Conservation (phyloP, 2,888 invertebrate species). For the Amphimallon solstitiale region DNA sequence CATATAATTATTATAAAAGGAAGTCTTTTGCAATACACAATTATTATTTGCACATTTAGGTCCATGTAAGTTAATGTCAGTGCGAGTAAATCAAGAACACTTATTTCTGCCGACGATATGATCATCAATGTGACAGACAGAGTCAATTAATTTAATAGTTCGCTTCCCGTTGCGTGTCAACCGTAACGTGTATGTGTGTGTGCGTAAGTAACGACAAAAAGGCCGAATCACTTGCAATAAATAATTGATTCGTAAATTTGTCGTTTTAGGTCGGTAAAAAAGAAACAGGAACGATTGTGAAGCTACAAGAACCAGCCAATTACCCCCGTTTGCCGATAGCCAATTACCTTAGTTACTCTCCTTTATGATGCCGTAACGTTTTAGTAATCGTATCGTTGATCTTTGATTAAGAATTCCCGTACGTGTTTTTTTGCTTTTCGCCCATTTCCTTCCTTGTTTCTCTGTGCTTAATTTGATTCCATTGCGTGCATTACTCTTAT, state of each 20-base stretch:
- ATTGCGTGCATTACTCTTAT: not conserved
- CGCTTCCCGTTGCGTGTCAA: slow-evolving; percentile 40
- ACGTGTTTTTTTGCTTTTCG: not conserved
- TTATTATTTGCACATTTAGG: slow-evolving; percentile 11
- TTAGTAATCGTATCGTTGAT: slow-evolving; percentile 46
- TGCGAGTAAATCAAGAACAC: slow-evolving; percentile 25
- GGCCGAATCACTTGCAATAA: slow-evolving; percentile 30
- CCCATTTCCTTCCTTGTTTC: not conserved
- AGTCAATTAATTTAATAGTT: slow-evolving; percentile 42
- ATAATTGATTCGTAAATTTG: slow-evolving; percentile 38
- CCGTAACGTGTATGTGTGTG: not conserved
- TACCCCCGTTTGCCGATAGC: slow-evolving; percentile 45
- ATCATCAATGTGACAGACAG: slow-evolving; percentile 39
- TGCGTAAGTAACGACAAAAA: slow-evolving; percentile 33
- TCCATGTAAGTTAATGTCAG: slow-evolving; percentile 7
- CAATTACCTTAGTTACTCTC: slow-evolving; percentile 46
- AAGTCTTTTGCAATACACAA: slow-evolving; percentile 7
- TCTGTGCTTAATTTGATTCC: not conserved
- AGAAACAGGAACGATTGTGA: slow-evolving; percentile 7
- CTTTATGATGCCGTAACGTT: slow-evolving; percentile 40
- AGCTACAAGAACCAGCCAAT: slow-evolving; percentile 38
- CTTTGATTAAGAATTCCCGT: not conserved
- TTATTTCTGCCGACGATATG: slow-evolving; percentile 37
- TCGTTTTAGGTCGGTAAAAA: slow-evolving; percentile 21
- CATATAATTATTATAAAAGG: too few species aligned